Base-by-base conservation (phyloP, 1,140 invertebrate genomes). In the Atopsyche davidsoni region DNA sequence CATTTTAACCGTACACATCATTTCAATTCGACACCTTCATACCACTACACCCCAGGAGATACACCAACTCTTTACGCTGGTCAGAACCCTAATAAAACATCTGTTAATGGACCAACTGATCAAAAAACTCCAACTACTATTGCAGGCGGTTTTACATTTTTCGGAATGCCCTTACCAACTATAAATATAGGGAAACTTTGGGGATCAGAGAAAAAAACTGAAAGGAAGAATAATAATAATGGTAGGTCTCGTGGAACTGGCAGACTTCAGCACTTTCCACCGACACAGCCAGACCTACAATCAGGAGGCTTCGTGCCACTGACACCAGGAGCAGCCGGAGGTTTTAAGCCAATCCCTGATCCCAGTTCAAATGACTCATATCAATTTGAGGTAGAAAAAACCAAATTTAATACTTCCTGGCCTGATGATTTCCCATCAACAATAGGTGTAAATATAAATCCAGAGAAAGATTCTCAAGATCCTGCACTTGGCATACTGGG, bases 111-210 rank as follows among this genome's bases (percentile, higher is more conserved):
- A 62, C 62, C 32, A 64, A 67, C 9, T 59, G 59, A 2, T 48
- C 57, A 22, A 31, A 62, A 14, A 44, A n/a, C n/a, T n/a, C n/a
- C n/a, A n/a, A n/a, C n/a, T n/a, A n/a, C 61, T 23, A 72, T 69
- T 59, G 59, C 62, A 22, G 72, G 75, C 48, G 66, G 83, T 1
- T 88, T 89, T 59, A 89, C 87, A 11, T 87, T 92, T 58, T 91
- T 92, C 59, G 89, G 89, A 0, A 79, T 90, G 55, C 87, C 88
- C 0, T 58, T 91, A 42, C 86, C 87, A 2, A 77, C 77, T 43
- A 62, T 90, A n/a, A 82, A 80, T 46, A 77, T 87, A 57, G 75
- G 72, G 19, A 82, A 78, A 62, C 65, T 86, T 7, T 79, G 80
- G 67, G 74, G 75, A 32, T 56, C 67, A 0, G 65, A 67, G n/a